Percentiles rank a stretch among this genome's conserved stretches.
Evolutionary conservation across 2,888 invertebrate species (phyloP).

Genomic region (Ectemnius lituratus): DNA sequence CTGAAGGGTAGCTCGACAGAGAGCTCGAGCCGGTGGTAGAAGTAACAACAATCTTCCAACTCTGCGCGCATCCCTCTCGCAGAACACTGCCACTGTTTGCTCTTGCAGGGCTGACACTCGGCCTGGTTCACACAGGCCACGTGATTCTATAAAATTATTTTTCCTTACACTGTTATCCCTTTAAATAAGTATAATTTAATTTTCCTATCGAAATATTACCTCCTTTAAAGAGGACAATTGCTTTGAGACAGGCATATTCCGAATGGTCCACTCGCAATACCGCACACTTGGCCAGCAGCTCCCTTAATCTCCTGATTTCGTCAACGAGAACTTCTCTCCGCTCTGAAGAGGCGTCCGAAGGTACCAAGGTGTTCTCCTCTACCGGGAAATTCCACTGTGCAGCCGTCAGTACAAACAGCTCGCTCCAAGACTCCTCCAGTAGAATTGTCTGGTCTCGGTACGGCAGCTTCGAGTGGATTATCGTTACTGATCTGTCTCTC

Average conservation of each 20-base stretch:
- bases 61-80: conserved; percentile 85
- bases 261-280: conserved; percentile 86
- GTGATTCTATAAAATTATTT: conserved; percentile 78
- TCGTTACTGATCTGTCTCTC: background rate
- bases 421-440: conserved; percentile 90
- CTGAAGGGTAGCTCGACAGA: conserved; percentile 80
- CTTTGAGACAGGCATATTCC: conserved; percentile 92
- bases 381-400: conserved; percentile 89
- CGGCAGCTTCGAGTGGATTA: conserved; percentile 79
- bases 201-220: conserved; percentile 79
- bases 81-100: conserved; percentile 87
- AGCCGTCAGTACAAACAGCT: conserved; percentile 89
- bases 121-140: conserved; percentile 81
- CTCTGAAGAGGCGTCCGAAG: conserved; percentile 78
- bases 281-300: conserved; percentile 83
- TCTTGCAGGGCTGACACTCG: conserved; percentile 87
- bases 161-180: background rate
- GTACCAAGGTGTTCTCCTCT: conserved; percentile 80
- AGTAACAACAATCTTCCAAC: conserved; percentile 87
- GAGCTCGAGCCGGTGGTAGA: conserved; percentile 82
- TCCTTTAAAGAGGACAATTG: conserved; percentile 88
- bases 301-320: conserved; percentile 82
- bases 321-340: conserved; percentile 80
- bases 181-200: background rate
- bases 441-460: conserved; percentile 86